Evolutionary conservation across 1,140 invertebrate species (phyloP).

Genomic region (Armadillidium nasatum): DNA sequence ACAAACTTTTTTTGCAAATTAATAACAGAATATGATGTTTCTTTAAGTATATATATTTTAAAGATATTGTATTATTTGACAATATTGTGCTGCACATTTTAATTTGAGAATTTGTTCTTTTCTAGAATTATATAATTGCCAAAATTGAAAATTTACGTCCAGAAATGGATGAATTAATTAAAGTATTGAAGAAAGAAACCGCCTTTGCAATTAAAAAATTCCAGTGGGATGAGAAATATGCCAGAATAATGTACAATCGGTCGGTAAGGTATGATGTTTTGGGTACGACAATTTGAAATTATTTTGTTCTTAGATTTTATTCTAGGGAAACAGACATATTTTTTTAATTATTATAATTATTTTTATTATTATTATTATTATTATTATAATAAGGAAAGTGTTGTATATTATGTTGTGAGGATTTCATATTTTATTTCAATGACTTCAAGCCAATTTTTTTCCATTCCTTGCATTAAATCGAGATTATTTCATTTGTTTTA

Average conservation of each 20-base stretch:
- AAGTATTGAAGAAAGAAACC: constrained; percentile 66
- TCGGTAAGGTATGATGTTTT: constrained; percentile 53
- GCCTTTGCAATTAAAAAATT: constrained; percentile 60
- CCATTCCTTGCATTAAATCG: no score
- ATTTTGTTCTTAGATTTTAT: no score
- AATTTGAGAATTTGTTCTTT: no score
- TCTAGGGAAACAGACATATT: no score
- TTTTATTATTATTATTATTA: constrained; percentile 10
- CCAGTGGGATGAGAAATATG: constrained; percentile 64
- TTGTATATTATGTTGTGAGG: no score
- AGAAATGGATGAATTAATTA: constrained; percentile 65
- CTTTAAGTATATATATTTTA: no score
- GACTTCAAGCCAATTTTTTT: no score
- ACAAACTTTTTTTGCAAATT: not conserved
- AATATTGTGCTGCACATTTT: not conserved
- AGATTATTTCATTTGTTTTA: no score
- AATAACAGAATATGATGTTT: not conserved
- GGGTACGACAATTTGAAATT: no score
- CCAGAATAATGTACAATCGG: constrained; percentile 59
- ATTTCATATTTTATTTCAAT: no score
- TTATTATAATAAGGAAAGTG: not conserved
- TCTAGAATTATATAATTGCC: constrained; percentile 61
- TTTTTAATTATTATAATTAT: no score
- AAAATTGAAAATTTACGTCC: constrained; percentile 66
- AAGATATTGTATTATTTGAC: not conserved